These are phyloP conservation scores for Tridacna crocea DNA, from an alignment of 2,888 invertebrate species.

Conservation along the genomic window DNA sequence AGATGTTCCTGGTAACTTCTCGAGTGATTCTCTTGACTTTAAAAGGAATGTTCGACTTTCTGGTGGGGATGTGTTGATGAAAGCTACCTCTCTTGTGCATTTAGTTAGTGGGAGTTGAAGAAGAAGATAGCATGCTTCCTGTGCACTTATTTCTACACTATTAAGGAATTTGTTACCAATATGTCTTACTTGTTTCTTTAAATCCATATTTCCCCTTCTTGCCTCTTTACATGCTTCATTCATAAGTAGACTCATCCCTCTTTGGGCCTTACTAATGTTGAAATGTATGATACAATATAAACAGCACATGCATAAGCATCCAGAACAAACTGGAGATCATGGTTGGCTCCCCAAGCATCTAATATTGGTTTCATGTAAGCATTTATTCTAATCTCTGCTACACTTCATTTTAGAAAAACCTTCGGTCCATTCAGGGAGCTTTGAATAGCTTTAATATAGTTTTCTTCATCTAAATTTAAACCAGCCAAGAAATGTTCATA, in stretches of 20 bases:
- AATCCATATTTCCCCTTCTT: slow-evolving; percentile 64
- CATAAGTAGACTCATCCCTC: slow-evolving; percentile 48
- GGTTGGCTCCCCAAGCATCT: slow-evolving; percentile 76
- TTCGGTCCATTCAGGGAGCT: slow-evolving; percentile 25
- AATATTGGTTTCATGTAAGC: slow-evolving; percentile 68
- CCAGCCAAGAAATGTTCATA: neutral
- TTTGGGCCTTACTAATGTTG: slow-evolving; percentile 48
- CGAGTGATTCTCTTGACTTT: slow-evolving; percentile 49
- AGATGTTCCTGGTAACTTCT: slow-evolving; percentile 34
- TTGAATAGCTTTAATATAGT: slow-evolving; percentile 20
- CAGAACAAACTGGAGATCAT: slow-evolving; percentile 81
- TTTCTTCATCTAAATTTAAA: neutral
- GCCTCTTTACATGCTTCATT: slow-evolving; percentile 68
- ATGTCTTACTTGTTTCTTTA: slow-evolving; percentile 51
- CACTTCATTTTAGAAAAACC: slow-evolving; percentile 59
- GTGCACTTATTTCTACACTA: slow-evolving; percentile 44
- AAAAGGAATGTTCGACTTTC: slow-evolving; percentile 44
- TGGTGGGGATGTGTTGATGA: slow-evolving; percentile 53
- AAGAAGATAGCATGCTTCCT: slow-evolving; percentile 31
- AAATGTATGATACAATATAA: slow-evolving; percentile 74
- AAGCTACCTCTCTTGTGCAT: slow-evolving; percentile 41
- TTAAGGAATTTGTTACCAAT: slow-evolving; percentile 43
- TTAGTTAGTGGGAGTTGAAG: slow-evolving; percentile 59
- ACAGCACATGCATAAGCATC: slow-evolving; percentile 79
- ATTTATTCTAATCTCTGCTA: slow-evolving; percentile 67